Evolutionary conservation across 2,113 vertebrate species (phyloP).

Genomic region (Oreochromis tanganicae): DNA sequence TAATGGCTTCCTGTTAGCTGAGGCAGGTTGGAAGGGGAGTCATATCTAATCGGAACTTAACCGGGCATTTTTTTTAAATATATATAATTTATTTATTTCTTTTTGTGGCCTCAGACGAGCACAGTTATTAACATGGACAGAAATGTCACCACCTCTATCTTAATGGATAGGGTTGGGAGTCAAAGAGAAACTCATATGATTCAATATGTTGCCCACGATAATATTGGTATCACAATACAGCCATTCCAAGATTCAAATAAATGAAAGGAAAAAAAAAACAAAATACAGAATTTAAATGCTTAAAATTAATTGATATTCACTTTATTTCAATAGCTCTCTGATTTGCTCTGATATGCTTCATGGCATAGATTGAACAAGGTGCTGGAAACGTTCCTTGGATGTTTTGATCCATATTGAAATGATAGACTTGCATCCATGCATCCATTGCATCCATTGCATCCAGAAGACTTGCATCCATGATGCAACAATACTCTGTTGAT

Average conservation of each 20-base stretch:
- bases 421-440: too few relatives aligned
- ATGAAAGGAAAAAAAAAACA: background rate
- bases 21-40: conserved; percentile 74
- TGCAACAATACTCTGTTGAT: too few relatives aligned
- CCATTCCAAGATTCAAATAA: background rate
- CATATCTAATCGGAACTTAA: conserved; percentile 78
- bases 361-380: background rate
- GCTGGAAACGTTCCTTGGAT: background rate
- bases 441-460: too few relatives aligned
- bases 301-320: background rate
- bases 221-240: background rate
- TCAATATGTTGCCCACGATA: background rate
- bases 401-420: background rate
- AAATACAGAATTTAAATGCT: background rate
- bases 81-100: background rate
- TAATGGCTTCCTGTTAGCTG: conserved; percentile 93
- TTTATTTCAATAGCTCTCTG: background rate
- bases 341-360: background rate
- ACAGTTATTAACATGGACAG: conserved; percentile 78
- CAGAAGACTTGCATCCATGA: too few relatives aligned
- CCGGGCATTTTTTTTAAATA: conserved; percentile 62
- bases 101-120: conserved; percentile 77
- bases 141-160: conserved; percentile 78
- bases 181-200: background rate
- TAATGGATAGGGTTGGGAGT: conserved; percentile 41